Conservation (phyloP, 2,113 vertebrate species). For the Pogona vitticeps region DNA sequence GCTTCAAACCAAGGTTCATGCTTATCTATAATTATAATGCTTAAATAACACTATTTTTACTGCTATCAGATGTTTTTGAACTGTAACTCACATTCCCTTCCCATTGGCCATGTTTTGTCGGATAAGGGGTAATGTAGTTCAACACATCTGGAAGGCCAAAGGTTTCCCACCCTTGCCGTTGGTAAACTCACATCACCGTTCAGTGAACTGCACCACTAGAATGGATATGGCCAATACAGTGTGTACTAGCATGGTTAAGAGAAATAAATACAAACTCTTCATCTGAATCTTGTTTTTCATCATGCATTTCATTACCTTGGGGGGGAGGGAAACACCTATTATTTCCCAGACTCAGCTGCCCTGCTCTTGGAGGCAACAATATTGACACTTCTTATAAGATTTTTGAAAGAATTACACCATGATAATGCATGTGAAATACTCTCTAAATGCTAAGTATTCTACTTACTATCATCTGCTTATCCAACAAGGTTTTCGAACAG, state of each 20-base stretch:
- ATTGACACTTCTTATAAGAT: neutral
- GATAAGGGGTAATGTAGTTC: too few species aligned
- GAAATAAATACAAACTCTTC: neutral
- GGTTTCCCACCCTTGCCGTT: too few species aligned
- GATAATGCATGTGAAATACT: neutral
- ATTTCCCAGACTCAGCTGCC: neutral
- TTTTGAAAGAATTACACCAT: neutral
- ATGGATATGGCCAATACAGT: neutral
- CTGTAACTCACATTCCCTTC: too few species aligned
- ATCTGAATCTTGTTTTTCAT: neutral
- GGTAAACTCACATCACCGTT: too few species aligned
- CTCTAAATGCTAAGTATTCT: neutral
- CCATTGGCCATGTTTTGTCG: too few species aligned
- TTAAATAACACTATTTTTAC: too few species aligned
- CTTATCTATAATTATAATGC: too few species aligned
- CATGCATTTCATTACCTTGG: neutral
- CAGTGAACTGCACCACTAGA: neutral
- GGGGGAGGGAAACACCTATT: neutral
- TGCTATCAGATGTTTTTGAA: too few species aligned
- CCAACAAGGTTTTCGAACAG: neutral
- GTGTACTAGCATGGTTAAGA: neutral
- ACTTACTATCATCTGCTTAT: neutral
- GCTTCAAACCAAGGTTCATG: too few species aligned
- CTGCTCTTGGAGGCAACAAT: neutral
- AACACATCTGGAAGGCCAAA: too few species aligned